Evolutionary conservation across 2,113 vertebrate genomes (phyloP).

Genomic region (Neotragus moschatus): DNA sequence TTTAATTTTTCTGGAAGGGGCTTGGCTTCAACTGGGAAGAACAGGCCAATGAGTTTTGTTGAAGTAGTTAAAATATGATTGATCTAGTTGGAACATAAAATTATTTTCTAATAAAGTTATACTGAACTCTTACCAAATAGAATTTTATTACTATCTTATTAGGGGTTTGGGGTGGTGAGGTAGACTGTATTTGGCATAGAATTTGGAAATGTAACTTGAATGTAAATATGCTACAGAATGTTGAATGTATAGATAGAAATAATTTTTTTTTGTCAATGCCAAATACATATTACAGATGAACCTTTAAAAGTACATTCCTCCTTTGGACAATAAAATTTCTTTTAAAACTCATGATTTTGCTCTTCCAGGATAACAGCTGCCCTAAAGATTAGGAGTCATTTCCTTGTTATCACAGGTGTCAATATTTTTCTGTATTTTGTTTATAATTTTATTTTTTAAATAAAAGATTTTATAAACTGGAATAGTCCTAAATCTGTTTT

Average conservation of each 20-base stretch:
- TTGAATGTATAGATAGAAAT: conserved; percentile 80
- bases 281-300: conserved; percentile 80
- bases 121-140: neutral
- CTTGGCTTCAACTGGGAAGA: neutral
- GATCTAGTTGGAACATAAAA: conserved; percentile 48
- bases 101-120: conserved; percentile 52
- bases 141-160: conserved; percentile 60
- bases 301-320: conserved; percentile 77
- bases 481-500: neutral
- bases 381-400: conserved; percentile 37
- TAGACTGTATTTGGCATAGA: conserved; percentile 61
- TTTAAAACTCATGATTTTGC: conserved; percentile 67
- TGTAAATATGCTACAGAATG: conserved; percentile 85
- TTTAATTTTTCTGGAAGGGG: conserved; percentile 1
- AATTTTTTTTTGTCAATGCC: conserved; percentile 74
- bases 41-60: neutral
- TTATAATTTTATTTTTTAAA: conserved; percentile 78
- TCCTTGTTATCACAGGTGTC: conserved; percentile 67
- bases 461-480: conserved; percentile 64
- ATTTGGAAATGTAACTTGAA: conserved; percentile 88
- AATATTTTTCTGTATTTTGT: conserved; percentile 76
- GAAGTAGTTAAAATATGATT: conserved; percentile 54
- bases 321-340: conserved; percentile 85
- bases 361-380: neutral
- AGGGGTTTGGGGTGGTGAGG: conserved; percentile 57